Percentiles rank a stretch among this genome's conserved stretches.
Conservation (phyloP, 2,888 invertebrate species). For the Isotomurus palustris region DNA sequence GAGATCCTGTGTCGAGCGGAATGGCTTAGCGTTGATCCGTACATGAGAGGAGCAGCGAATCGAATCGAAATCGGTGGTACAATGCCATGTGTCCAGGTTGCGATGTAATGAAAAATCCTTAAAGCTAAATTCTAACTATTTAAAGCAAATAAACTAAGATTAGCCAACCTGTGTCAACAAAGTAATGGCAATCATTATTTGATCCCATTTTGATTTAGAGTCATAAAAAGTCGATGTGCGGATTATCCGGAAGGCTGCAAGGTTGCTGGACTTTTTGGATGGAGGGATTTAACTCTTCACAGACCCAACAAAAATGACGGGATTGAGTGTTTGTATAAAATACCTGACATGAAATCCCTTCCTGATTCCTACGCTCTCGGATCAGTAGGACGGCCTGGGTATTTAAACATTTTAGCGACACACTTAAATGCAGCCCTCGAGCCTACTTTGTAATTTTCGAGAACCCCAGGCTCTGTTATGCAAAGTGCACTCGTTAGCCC, state of each 20-base stretch:
- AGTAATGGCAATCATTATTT: too few species aligned
- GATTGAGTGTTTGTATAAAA: conserved; percentile 28
- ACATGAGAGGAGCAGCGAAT: conserved; percentile 52
- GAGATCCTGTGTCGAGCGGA: conserved; percentile 61
- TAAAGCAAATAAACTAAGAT: too few species aligned
- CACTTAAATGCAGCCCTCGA: too few species aligned
- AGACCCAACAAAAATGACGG: conserved; percentile 48
- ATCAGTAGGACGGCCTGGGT: conserved; percentile 69
- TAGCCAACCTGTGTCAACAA: not conserved
- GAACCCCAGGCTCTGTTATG: too few species aligned
- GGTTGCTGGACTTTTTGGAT: conserved; percentile 64
- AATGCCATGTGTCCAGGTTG: conserved; percentile 68
- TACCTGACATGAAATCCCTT: conserved; percentile 60
- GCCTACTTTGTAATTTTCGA: too few species aligned
- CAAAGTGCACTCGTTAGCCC: too few species aligned
- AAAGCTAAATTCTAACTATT: not conserved
- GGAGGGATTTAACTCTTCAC: conserved; percentile 61
- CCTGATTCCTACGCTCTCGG: conserved; percentile 64
- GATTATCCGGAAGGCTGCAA: conserved; percentile 62
- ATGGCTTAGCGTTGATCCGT: conserved; percentile 68
- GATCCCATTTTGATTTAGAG: conserved; percentile 54
- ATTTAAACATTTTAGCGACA: too few species aligned
- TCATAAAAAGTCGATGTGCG: conserved; percentile 62
- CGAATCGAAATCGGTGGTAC: conserved; percentile 56
- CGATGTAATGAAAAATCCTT: conserved; percentile 50